A percentile compares a stretch with the other conserved stretches of the same genome.
phyloP scores from a whole-genome alignment of 2,888 invertebrate genomes.

The Drosophila aldrichi region DNA sequence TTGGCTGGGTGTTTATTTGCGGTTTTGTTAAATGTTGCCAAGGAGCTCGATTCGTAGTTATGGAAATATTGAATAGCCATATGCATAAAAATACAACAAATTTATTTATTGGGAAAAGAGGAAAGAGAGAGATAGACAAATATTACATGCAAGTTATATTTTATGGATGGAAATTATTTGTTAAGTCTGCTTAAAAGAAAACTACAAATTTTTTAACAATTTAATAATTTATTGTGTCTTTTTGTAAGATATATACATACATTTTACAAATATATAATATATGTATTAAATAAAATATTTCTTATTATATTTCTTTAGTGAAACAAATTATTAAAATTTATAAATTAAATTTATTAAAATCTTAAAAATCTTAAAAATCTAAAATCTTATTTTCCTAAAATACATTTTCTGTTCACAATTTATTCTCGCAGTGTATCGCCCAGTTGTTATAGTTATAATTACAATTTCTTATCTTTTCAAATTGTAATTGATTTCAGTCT shows the following conservation, averaged over 20 bases:
- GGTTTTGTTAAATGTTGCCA: slow-evolving; percentile 29
- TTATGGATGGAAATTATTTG: too few species aligned
- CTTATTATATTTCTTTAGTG: too few species aligned
- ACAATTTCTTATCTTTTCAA: neutral
- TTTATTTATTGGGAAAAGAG: neutral
- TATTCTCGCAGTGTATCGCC: neutral
- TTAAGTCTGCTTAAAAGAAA: too few species aligned
- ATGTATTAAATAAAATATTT: too few species aligned
- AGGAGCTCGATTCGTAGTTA: slow-evolving; percentile 5
- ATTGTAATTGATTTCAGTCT: neutral
- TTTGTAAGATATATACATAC: too few species aligned
- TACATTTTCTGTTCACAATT: neutral
- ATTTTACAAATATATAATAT: too few species aligned
- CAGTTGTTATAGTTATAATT: neutral
- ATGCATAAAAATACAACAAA: neutral
- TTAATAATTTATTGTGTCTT: too few species aligned
- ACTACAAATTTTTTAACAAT: too few species aligned
- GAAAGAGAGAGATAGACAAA: neutral
- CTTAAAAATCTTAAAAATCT: too few species aligned
- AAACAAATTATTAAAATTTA: too few species aligned
- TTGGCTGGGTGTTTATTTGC: neutral
- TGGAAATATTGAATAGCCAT: slow-evolving; percentile 1
- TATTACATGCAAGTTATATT: too few species aligned
- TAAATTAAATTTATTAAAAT: neutral
- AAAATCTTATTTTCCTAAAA: neutral